These are phyloP conservation scores for Ageneiosus marmoratus DNA, from an alignment of 2,113 vertebrate species.

Conservation along the genomic window DNA sequence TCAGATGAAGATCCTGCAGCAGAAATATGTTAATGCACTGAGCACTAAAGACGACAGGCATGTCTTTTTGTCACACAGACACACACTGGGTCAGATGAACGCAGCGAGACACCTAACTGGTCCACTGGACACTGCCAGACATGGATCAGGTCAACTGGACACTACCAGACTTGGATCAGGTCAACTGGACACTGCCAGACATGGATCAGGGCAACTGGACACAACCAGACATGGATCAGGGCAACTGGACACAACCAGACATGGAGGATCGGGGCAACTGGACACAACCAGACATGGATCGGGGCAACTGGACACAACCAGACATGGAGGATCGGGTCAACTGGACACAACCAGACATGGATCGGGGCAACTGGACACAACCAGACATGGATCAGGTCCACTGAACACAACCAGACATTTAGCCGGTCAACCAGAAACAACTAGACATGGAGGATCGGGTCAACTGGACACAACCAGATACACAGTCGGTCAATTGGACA, in stretches of 20 bases:
- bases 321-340: not conserved
- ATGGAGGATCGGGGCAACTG: not conserved
- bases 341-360: not conserved
- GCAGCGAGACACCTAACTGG: not conserved
- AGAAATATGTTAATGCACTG: slow-evolving; percentile 53
- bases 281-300: not conserved
- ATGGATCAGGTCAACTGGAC: not conserved
- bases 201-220: not conserved
- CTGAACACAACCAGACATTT: not conserved
- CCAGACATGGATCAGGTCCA: not conserved
- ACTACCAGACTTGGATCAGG: not conserved
- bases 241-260: not conserved
- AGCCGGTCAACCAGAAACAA: not conserved
- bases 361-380: not conserved
- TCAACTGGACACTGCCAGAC: not conserved
- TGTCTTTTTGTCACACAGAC: not conserved
- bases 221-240: not conserved
- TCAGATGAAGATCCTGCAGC: slow-evolving; percentile 58
- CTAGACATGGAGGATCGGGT: not conserved
- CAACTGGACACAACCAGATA: not conserved
- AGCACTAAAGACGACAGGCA: slow-evolving; percentile 45
- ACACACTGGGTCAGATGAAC: slow-evolving; percentile 15
- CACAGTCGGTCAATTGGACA: not conserved
- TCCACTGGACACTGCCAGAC: not conserved
- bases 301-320: not conserved